Evolutionary conservation across 2,888 invertebrate species (phyloP), one percentile per base, ranked within the genome.

Genomic region (Pammene aurita): DNA sequence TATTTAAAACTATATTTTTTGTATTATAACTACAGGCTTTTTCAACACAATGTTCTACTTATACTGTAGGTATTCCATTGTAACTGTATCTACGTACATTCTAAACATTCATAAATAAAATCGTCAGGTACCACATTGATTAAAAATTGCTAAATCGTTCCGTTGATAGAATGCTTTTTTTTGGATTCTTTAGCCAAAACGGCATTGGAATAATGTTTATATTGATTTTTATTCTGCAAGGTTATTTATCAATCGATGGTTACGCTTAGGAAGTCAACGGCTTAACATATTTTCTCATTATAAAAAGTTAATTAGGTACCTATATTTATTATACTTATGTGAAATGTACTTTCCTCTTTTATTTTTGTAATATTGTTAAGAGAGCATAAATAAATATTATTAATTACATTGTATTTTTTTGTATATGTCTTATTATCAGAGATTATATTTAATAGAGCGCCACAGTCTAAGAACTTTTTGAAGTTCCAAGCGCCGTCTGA

Each of bases 331-430:
- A 26, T 69, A 65, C 57, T 64, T 69, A 69, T 65, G 52, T 65
- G 57, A 69, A 64, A 69, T 69, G 65, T 69, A 69, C 54, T 69
- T 64, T 69, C 66, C 58, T 52, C 72, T 70, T 71, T 71, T 72
- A 72, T 67, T 72, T 67, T 66, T 69, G 61, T 71, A 69, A 66
- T 70, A 66, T 64, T 48, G 57, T 64, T 72, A 72, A 70, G 72
- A 61, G 48, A 70, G 63, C 67, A 69, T 67, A 72, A 54, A 72
- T 72, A 72, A 72, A 72, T 50, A 67, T 67, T 38, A 66, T 62
- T 56, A 66, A 66, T n/a, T 50, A 68, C 52, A 56, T 9, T n/a
- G n/a, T n/a, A n/a, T n/a, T n/a, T n/a, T n/a, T n/a, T n/a, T n/a
- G n/a, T n/a, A n/a, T n/a, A n/a, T n/a, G n/a, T n/a, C n/a, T n/a